Base-by-base conservation (phyloP, 2,888 invertebrate genomes). In the Electrophaes corylata region DNA sequence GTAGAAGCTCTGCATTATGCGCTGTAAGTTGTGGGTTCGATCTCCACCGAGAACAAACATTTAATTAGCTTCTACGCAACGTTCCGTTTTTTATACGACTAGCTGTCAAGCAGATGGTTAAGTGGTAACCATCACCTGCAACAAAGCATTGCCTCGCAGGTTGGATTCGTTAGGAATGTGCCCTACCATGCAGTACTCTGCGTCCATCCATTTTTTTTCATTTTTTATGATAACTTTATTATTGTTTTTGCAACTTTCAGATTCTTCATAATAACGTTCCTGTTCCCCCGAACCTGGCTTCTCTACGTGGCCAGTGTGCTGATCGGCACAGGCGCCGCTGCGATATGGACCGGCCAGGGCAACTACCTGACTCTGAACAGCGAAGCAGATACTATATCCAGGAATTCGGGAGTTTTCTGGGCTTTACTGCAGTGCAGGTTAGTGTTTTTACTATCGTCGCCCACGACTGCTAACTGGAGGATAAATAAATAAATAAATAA, bases 341-440 rank as follows among this genome's bases (percentile, higher is more conserved):
- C 98, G 43, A 96, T 98, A 64, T 99, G 99, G 99, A 98, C 98
- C 43, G 97, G 97, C 0, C 99, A 99, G 89, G 99, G 99, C 29
- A 91, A 88, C 78, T 91, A 90, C 64, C 81, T 99, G 51, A 97
- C 98, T 0, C 92, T 97, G 55, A 98, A 98, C 93, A 98, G 98
- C 66, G 95, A 96, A 67, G 89, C 94, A 0, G 94, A 95, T 0
- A 98, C 97, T 0, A 98, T 99, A 79, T 96, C 97, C 6, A 93
- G 98, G 69, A 98, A 99, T 87, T 97, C 98, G 10, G 98, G 99
- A 10, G 93, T 99, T 45, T 99, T 99, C 85, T 99, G 99, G 99
- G 98, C 98, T 0, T 94, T 99, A 89, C 92, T 98, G 64, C 98
- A 99, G 83, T 95, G 95, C 92, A 97, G 96, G 96, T 96, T 81